A percentile compares a stretch with the other conserved stretches of the same genome.
phyloP scores from a whole-genome alignment of 2,113 vertebrate species.

The Rhabdomys dilectus region DNA sequence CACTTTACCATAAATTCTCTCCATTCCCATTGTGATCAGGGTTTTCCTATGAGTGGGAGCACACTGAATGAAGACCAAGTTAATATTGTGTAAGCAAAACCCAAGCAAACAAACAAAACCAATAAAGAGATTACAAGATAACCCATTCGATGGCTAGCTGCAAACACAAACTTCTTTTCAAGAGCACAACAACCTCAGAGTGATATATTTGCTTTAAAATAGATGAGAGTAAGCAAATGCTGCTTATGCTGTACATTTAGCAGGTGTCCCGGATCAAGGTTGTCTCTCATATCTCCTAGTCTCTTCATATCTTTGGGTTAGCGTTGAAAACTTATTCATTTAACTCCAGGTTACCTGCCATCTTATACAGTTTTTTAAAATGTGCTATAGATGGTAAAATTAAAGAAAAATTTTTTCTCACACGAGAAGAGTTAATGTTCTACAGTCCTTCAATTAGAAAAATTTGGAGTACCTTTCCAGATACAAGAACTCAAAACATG shows the following conservation, averaged over 20 bases:
- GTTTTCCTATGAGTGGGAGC: background rate
- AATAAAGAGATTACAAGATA: background rate
- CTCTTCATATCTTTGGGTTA: background rate
- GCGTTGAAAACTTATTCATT: background rate
- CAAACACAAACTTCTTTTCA: background rate
- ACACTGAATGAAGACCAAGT: background rate
- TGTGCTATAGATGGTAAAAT: background rate
- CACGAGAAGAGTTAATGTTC: background rate
- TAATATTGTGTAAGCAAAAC: background rate
- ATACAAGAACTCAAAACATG: background rate
- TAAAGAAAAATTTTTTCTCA: background rate
- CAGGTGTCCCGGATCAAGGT: too few species aligned
- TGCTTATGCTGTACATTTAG: too few species aligned
- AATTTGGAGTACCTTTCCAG: background rate
- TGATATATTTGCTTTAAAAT: background rate
- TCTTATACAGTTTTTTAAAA: background rate
- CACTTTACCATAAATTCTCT: background rate
- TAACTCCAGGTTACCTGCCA: background rate
- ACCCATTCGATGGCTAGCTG: background rate
- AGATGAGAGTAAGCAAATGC: background rate
- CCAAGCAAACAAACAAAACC: background rate
- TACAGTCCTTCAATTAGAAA: background rate
- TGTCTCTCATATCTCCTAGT: background rate
- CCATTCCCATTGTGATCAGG: rapidly evolving
- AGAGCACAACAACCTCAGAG: background rate